These are phyloP conservation scores for Epinotia nisella DNA, from an alignment of 2,888 invertebrate species.

Conservation along the genomic window DNA sequence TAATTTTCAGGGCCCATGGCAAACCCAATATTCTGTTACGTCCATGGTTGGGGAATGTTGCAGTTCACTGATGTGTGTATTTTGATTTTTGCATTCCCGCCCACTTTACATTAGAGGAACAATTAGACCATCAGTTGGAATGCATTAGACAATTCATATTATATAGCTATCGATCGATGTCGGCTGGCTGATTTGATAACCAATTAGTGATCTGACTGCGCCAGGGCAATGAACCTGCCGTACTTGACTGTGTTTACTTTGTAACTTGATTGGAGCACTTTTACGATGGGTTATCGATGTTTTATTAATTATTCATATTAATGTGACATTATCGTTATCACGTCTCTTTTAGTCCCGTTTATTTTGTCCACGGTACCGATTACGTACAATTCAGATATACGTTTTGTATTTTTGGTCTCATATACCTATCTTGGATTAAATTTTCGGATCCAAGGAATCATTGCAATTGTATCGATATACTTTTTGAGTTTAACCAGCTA, in stretches of 20 bases:
- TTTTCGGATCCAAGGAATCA: too few relatives aligned
- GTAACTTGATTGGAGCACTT: constrained; percentile 27
- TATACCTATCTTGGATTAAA: too few relatives aligned
- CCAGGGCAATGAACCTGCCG: constrained; percentile 59
- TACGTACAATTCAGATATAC: background rate
- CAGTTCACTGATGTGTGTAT: background rate
- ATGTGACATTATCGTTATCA: constrained; percentile 20
- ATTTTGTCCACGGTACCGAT: background rate
- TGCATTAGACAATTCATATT: constrained; percentile 34
- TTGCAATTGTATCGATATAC: too few relatives aligned
- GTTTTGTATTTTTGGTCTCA: too few relatives aligned
- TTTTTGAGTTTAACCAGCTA: too few relatives aligned
- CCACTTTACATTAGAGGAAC: background rate
- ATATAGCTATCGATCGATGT: constrained; percentile 22
- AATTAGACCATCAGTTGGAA: constrained; percentile 26
- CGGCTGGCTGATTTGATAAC: constrained; percentile 55
- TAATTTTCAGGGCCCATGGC: too few relatives aligned
- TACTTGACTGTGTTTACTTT: constrained; percentile 44
- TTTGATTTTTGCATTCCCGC: background rate
- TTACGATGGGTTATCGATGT: constrained; percentile 9
- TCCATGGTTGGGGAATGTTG: too few relatives aligned
- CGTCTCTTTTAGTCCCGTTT: background rate
- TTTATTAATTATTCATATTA: constrained; percentile 13
- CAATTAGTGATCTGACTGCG: constrained; percentile 65
- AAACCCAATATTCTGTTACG: too few relatives aligned